Evolutionary conservation across 2,797 vertebrate genomes (phyloP).

Genomic region (Craterocephalus amniculus): DNA sequence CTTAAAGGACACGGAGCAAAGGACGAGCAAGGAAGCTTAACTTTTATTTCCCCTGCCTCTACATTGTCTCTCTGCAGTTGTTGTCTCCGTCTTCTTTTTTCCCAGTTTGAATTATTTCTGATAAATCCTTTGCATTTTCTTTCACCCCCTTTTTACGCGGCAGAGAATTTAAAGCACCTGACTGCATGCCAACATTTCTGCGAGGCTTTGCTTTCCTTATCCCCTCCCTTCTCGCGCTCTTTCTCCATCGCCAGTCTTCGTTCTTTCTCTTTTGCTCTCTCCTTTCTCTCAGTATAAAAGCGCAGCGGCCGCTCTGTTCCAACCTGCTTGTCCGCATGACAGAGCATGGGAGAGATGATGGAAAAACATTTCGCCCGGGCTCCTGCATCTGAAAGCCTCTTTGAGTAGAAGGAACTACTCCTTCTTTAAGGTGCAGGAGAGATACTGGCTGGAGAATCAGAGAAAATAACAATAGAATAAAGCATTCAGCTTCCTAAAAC

Average conservation of each 20-base stretch:
- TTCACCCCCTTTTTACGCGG: slow-evolving; percentile 33
- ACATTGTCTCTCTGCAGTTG: slow-evolving; percentile 24
- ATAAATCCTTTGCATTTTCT: slow-evolving; percentile 40
- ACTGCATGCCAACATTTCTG: slow-evolving; percentile 58
- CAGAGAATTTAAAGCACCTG: slow-evolving; percentile 41
- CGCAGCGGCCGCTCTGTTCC: slow-evolving; percentile 57
- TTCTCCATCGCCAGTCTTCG: slow-evolving; percentile 34
- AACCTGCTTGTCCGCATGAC: slow-evolving; percentile 69
- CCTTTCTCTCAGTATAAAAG: slow-evolving; percentile 61
- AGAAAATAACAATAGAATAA: slow-evolving; percentile 47
- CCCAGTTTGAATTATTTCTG: slow-evolving; percentile 43
- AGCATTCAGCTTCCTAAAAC: slow-evolving; percentile 23
- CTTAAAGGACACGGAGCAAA: slow-evolving; percentile 61
- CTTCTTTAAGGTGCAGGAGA: slow-evolving; percentile 28
- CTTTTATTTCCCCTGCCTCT: slow-evolving; percentile 43
- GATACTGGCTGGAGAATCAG: slow-evolving; percentile 29
- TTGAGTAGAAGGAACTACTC: slow-evolving; percentile 33
- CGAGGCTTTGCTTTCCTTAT: slow-evolving; percentile 34
- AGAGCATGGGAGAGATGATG: slow-evolving; percentile 64
- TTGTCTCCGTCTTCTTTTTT: slow-evolving; percentile 49
- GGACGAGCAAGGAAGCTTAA: slow-evolving; percentile 57
- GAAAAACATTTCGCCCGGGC: slow-evolving; percentile 59
- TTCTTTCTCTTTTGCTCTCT: slow-evolving; percentile 21
- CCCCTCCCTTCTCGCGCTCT: not conserved
- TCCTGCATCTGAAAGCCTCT: slow-evolving; percentile 57